Evolutionary conservation across 2,797 vertebrate genomes (phyloP).

Genomic region (Euthynnus affinis): DNA sequence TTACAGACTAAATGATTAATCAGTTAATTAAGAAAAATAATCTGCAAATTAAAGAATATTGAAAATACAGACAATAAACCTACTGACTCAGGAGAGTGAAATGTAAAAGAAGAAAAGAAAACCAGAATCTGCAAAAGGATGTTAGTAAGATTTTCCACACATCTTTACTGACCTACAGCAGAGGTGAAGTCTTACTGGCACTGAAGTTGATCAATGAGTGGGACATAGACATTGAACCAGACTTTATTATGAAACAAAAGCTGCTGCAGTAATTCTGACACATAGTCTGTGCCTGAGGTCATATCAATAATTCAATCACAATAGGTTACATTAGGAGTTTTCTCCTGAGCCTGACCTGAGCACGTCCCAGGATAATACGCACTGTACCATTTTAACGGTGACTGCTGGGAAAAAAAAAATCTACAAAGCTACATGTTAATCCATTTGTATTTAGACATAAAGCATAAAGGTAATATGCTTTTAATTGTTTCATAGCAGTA

Average conservation of each 20-base stretch:
- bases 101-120: not conserved
- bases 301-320: constrained; percentile 67
- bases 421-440: not conserved
- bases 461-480: not conserved
- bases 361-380: not conserved
- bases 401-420: not conserved
- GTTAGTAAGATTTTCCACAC: not conserved
- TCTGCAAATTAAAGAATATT: too few species aligned
- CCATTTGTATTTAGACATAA: constrained; percentile 1
- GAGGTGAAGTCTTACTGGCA: not conserved
- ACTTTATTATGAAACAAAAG: constrained; percentile 44
- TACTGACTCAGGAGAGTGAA: too few species aligned
- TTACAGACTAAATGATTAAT: too few species aligned
- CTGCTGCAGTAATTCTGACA: constrained; percentile 32
- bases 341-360: not conserved
- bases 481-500: not conserved
- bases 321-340: constrained; percentile 9
- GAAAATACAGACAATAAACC: too few species aligned
- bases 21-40: too few species aligned
- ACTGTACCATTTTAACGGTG: not conserved
- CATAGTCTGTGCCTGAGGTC: constrained; percentile 33
- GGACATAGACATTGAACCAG: constrained; percentile 2
- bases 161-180: not conserved
- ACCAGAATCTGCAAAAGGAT: not conserved
- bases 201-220: constrained; percentile 28